Evolutionary conservation across 2,888 invertebrate genomes (phyloP), one percentile per base, ranked within the genome.

Genomic region (Andrena bicolor): DNA sequence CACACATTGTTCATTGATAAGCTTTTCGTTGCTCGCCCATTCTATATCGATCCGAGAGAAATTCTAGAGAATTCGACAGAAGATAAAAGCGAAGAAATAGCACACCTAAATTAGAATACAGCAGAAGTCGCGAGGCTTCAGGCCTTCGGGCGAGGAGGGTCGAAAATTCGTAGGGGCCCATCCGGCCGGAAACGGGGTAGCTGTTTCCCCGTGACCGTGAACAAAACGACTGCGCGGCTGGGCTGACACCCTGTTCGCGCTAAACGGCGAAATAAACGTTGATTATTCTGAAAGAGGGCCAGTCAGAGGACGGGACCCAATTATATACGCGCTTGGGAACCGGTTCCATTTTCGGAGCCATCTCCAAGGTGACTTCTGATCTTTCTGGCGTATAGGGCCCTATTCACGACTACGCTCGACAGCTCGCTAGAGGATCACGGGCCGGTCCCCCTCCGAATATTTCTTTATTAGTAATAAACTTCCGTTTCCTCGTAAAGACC

Each of bases 401-500:
- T 77, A 74, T 72, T 53, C 76, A 63, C 63, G 64, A 71, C 28
- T 71, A 26, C 76, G 64, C 68, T 68, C 82, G 78, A 81, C 66
- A 73, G 81, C 70, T 74, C 66, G 30, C n/a, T 63, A 26, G 51
- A 68, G 75, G 65, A 73, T 79, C 84, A 69, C 64, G 53, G 76
- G 16, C 53, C 16, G 64, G 56, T 70, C 79, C 82, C 79, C 82
- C 82, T 60, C 68, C 71, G 83, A 86, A 89, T 88, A 79, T 79
- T 73, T 26, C 84, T 90, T 90, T 88, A 91, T 86, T 88, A 86
- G 77, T 86, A 82, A 87, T 90, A 88, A 89, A 89, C 86, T 88
- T 88, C 85, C 86, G 85, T 85, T 86, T 82, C 84, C 87, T 89
- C 86, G 85, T 86, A 89, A 89, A 88, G 90, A 90, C 89, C 89